Conservation (phyloP, 30 jellyfish, hydroid and myxozoan species). For the Clytia hemisphaerica region DNA sequence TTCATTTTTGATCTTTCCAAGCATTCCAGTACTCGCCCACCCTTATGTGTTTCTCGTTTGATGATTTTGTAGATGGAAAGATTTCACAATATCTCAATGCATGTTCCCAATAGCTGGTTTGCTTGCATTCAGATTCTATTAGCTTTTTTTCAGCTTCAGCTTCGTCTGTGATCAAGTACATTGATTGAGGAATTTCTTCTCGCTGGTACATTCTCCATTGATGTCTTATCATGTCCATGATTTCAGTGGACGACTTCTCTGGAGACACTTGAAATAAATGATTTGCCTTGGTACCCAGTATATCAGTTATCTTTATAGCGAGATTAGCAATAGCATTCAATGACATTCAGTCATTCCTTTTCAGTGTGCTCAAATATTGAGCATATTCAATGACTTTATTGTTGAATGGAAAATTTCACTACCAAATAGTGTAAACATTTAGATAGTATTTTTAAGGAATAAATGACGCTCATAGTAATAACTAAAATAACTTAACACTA, state of each 20-base stretch:
- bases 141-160: too few species aligned
- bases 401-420: background rate
- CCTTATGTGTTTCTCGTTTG: background rate
- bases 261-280: background rate
- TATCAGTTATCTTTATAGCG: background rate
- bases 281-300: background rate
- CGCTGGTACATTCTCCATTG: conserved; percentile 3
- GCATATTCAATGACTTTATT: background rate
- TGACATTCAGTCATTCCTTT: too few species aligned
- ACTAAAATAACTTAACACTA: too few species aligned
- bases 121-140: too few species aligned
- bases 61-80: background rate
- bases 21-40: background rate
- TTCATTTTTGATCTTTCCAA: background rate
- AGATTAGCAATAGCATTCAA: background rate
- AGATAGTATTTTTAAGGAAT: too few species aligned
- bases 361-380: too few species aligned
- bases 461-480: too few species aligned
- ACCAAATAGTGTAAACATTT: too few species aligned
- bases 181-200: background rate
- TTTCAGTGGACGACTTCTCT: background rate
- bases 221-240: background rate
- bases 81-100: background rate
- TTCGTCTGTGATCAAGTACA: background rate
- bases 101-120: background rate